These are phyloP conservation scores for Bombus sylvicola DNA, from an alignment of 1,140 invertebrate genomes.

Conservation along the genomic window DNA sequence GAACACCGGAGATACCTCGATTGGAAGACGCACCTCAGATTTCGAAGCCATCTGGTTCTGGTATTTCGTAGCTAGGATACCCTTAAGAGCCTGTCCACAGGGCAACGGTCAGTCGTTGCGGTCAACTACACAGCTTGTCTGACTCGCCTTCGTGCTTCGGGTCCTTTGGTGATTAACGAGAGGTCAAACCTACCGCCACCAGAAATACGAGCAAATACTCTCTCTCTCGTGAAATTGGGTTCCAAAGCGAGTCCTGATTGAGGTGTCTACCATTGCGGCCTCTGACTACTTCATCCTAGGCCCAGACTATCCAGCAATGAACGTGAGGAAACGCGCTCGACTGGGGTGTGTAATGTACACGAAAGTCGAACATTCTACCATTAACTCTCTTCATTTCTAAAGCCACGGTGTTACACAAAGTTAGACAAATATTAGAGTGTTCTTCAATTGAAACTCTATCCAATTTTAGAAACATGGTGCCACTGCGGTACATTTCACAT, in stretches of 20 bases:
- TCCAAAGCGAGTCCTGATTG: constrained; percentile 78
- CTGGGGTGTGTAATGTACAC: constrained; percentile 14
- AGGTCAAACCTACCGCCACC: constrained; percentile 77
- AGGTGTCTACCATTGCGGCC: constrained; percentile 70
- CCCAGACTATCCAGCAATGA: constrained; percentile 35
- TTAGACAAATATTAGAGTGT: not conserved
- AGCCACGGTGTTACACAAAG: not conserved
- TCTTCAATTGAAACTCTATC: not conserved
- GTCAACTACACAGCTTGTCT: constrained; percentile 80
- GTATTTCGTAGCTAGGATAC: constrained; percentile 53
- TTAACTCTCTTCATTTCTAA: not conserved
- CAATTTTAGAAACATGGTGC: not conserved
- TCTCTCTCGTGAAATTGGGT: constrained; percentile 75
- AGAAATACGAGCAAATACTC: constrained; percentile 75
- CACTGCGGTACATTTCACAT: not conserved
- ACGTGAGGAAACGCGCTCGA: constrained; percentile 35
- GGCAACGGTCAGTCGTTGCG: constrained; percentile 75
- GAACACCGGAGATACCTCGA: not conserved
- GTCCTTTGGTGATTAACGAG: constrained; percentile 82
- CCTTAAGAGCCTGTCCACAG: constrained; percentile 71
- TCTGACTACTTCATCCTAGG: constrained; percentile 54
- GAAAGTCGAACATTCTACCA: not conserved
- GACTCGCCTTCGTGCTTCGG: constrained; percentile 75
- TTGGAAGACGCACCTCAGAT: constrained; percentile 43
- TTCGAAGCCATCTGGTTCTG: constrained; percentile 55